Base-by-base conservation (phyloP, 2,113 vertebrate genomes). In the Poeciliopsis occidentalis region DNA sequence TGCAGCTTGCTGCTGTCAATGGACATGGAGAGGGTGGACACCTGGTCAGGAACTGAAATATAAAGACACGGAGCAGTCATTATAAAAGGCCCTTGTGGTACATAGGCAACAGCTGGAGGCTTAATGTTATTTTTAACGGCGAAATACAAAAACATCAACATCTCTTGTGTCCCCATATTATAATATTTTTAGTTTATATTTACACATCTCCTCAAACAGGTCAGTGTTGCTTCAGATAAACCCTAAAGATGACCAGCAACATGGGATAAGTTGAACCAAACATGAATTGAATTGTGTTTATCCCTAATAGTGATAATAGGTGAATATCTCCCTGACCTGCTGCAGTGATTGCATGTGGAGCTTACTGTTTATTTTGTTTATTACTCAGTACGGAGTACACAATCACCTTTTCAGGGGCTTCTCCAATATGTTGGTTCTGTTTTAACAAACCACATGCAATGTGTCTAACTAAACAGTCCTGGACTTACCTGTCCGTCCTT, bases 21-120 rank as follows among this genome's bases (percentile, higher is more conserved):
- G 0, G 78, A 60, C 0, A 95, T 90, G 13, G 85, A 88, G 73
- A 98, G 87, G 39, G 89, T 84, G 0, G 85, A 83, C 72, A 95
- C 96, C 24, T 60, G 88, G 47, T 86, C 94, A 15, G 97, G 97
- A 76, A 95, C 98, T 99, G 88, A 17, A 68, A 67, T n/a, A 64
- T 4, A 24, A 47, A 4, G 12, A 34, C 7, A 39, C 31, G 69
- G 60, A 65, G 12, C 0, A 8, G 7, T 27, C 15, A 37, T 6
- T 51, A 10, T 65, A 32, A 64, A 26, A 54, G 10, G 24, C 22
- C 22, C 8, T 4, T 13, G 15, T 37, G 39, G 0, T 30, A 15
- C 37, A 39, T 32, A 5, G 13, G 10, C 51, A 57, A 8, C 51
- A 57, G 22, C 24, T 11, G 51, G 30, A 22, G 12, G 24, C n/a